These are phyloP conservation scores for Diloba caeruleocephala DNA, from an alignment of 2,888 invertebrate genomes.

Conservation along the genomic window DNA sequence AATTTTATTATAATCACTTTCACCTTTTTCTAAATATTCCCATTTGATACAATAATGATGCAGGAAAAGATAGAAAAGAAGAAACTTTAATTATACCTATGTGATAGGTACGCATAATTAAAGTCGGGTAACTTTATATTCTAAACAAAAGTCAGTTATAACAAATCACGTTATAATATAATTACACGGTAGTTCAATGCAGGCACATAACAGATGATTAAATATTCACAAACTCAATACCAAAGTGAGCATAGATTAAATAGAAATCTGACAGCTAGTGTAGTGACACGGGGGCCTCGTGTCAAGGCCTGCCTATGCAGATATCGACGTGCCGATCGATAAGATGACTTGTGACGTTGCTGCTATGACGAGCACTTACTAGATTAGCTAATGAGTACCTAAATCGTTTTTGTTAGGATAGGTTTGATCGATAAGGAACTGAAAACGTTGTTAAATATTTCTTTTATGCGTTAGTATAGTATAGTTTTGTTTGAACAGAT, in stretches of 20 bases:
- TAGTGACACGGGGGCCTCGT: conserved; percentile 54
- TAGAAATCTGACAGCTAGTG: conserved; percentile 56
- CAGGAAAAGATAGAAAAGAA: background rate
- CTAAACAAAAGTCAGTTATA: conserved; percentile 17
- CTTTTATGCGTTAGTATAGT: too few species aligned
- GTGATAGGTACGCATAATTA: conserved; percentile 3
- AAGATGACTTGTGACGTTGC: conserved; percentile 61
- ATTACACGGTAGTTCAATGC: conserved; percentile 17
- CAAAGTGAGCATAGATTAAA: conserved; percentile 52
- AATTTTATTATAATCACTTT: too few species aligned
- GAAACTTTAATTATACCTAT: too few species aligned
- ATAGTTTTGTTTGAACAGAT: too few species aligned
- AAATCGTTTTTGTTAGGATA: conserved; percentile 23
- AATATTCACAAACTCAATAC: conserved; percentile 45
- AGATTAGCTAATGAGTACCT: conserved; percentile 30
- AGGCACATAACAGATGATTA: conserved; percentile 44
- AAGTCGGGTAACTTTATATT: conserved; percentile 21
- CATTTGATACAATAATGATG: too few species aligned
- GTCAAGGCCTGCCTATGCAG: conserved; percentile 83
- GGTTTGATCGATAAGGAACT: conserved; percentile 7
- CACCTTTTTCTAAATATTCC: too few species aligned
- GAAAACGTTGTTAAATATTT: too few species aligned
- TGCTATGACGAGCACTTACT: conserved; percentile 53
- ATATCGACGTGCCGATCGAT: conserved; percentile 74
- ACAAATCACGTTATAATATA: conserved; percentile 38